Base-by-base conservation (phyloP, 1,140 invertebrate species). In the Mesaphorura yosii region DNA sequence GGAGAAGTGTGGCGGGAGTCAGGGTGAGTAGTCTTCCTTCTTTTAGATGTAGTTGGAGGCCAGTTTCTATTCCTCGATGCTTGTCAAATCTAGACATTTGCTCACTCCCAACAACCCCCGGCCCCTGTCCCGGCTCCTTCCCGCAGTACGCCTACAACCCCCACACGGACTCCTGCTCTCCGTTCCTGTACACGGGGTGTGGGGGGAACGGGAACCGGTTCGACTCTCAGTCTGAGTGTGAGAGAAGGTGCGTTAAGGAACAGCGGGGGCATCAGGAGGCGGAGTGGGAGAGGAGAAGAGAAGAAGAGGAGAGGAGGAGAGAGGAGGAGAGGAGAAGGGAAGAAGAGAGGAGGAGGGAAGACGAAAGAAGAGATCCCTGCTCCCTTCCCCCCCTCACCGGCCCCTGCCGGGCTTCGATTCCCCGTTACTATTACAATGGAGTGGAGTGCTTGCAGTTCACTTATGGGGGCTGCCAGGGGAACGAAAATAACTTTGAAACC, bases 151-250 rank as follows among this genome's bases (percentile, higher is more conserved):
- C 31, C n/a, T 46, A 53, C 10, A 37, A 45, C 15, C 23, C 10
- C 10, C 2, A 34, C 20, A 26, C 4, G 23, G 20, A 53, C n/a
- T 34, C 31, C n/a, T 53, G 45, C 26, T 41, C 22, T 73, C 69
- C 76, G 60, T 94, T 94, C 69, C 72, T 70, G 12, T 95, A 86
- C 65, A 79, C 81, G 41, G 90, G 91, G 53, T 92, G 88, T 68
- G 78, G 78, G 34, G 90, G 89, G 42, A 91, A 86, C 61, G 80
- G 76, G 22, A 93, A 93, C 68, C 79, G 84, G 62, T 92, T 91
- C 70, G 46, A 48, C 28, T 26, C 26, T 7, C 5, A 26, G 6
- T 25, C 4, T 3, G 27, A 26, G 7, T 48, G 86, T 56, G 75
- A 79, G 64, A 72, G 73, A 4, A 72, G 78, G 59, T 86, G 83